Base-by-base conservation (phyloP, 2,113 vertebrate genomes). In the Daboia siamensis region DNA sequence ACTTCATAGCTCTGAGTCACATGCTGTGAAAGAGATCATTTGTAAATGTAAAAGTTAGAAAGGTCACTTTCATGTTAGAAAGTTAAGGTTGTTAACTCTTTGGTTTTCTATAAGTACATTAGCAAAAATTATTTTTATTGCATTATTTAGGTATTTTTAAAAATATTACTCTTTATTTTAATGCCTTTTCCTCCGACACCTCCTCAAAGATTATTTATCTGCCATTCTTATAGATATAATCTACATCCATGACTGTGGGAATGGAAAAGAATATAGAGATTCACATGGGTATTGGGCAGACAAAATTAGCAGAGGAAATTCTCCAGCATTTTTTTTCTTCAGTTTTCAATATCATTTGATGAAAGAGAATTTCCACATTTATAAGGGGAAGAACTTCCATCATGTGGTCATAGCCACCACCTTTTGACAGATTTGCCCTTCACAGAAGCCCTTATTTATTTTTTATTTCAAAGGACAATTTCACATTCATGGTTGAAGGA, bases 1-100 rank as follows among this genome's bases (percentile, higher is more conserved):
- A 93, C 94, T 96, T 95, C 69, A 57, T 90, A 96, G 91, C n/a
- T 90, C 8, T 87, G 90, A 96, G 94, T 87, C 89, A 1, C 69
- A 87, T 90, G 46, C 90, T 93, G 17, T 55, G 86, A 93, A 93
- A 90, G 92, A 91, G 26, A 48, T 89, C 69, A 74, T 96, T 91
- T 91, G 39, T 94, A 92, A 93, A 95, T 23, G 26, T 57, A 80
- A 92, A 93, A 87, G 48, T 94, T 94, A 93, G 52, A 94, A 96
- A 95, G 87, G 86, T 94, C 26, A 90, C 86, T 17, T 6, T 92
- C 89, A 29, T 26, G 89, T 93, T 90, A 94, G 15, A 92, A 26
- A 96, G 48, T 51, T 51, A 3, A 92, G 20, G 92, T 95, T 96
- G 3, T 89, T 69, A 95, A 94, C 4, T 54, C 23, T 9, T n/a